These are phyloP conservation scores for Caenorhabditis sp. DNA, from an alignment of 2,888 invertebrate genomes.

Conservation along the genomic window DNA sequence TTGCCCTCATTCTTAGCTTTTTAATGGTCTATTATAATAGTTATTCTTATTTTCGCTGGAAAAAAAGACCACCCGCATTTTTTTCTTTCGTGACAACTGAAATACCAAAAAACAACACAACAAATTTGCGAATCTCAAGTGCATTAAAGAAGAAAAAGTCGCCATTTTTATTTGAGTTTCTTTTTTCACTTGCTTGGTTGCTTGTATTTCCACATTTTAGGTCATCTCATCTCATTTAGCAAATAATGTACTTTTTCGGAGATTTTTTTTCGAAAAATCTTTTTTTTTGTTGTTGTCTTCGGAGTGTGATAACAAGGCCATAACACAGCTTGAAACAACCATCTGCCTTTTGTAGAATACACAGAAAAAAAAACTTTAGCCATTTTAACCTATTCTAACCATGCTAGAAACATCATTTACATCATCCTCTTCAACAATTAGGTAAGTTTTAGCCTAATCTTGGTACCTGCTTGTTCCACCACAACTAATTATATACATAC, in stretches of 20 bases:
- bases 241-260: background rate
- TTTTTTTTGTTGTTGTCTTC: background rate
- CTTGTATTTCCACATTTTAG: no score
- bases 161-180: background rate
- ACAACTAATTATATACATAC: slow-evolving; percentile 30
- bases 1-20: background rate
- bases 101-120: background rate
- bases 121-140: background rate
- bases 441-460: slow-evolving; percentile 30
- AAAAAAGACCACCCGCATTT: background rate
- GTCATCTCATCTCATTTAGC: background rate
- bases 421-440: slow-evolving; percentile 8
- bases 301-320: slow-evolving; percentile 1
- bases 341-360: background rate
- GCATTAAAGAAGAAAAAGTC: background rate
- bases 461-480: slow-evolving; percentile 42
- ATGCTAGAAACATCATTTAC: background rate
- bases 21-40: background rate
- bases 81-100: background rate
- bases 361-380: background rate
- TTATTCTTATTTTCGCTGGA: no score
- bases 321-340: background rate
- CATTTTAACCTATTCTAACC: background rate
- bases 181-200: no score
- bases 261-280: background rate